Conservation (phyloP, 1,140 invertebrate species). For the Sweltsa coloradensis region DNA sequence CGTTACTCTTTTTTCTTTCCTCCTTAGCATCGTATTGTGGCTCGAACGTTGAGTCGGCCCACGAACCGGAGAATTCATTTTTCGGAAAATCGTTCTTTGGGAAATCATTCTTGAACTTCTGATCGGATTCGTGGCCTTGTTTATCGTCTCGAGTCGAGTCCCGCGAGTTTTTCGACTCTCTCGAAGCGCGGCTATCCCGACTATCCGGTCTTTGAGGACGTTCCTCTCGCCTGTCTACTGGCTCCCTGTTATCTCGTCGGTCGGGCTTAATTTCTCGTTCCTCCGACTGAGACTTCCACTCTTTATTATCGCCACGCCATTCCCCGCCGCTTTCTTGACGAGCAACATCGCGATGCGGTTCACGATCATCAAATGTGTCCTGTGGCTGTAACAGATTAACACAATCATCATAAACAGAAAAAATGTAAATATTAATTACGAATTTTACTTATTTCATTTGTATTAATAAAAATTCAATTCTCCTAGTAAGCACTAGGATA, state of each 20-base stretch:
- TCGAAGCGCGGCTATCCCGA: slow-evolving; percentile 39
- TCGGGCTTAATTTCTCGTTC: slow-evolving; percentile 19
- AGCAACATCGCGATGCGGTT: slow-evolving; percentile 20
- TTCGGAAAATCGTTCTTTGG: not conserved
- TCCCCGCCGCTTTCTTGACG: slow-evolving; percentile 22
- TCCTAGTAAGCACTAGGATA: no score
- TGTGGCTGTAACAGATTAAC: slow-evolving; percentile 24
- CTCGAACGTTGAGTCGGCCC: slow-evolving; percentile 12
- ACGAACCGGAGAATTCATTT: slow-evolving; percentile 5
- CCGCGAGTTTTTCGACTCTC: slow-evolving; percentile 38
- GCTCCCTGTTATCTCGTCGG: slow-evolving; percentile 18
- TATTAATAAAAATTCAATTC: no score
- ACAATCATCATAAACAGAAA: not conserved
- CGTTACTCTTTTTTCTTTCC: slow-evolving; percentile 28
- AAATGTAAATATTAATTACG: not conserved
- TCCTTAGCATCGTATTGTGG: slow-evolving; percentile 9
- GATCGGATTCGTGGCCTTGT: slow-evolving; percentile 4
- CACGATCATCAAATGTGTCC: slow-evolving; percentile 36
- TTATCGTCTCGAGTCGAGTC: slow-evolving; percentile 17
- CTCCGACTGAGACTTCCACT: slow-evolving; percentile 5
- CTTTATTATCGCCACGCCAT: slow-evolving; percentile 24
- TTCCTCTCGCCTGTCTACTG: slow-evolving; percentile 29
- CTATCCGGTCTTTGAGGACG: slow-evolving; percentile 39
- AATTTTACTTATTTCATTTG: not conserved
- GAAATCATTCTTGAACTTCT: no score